Evolutionary conservation across 2,888 invertebrate species (phyloP).

Genomic region (Digitonthophagus gazella): DNA sequence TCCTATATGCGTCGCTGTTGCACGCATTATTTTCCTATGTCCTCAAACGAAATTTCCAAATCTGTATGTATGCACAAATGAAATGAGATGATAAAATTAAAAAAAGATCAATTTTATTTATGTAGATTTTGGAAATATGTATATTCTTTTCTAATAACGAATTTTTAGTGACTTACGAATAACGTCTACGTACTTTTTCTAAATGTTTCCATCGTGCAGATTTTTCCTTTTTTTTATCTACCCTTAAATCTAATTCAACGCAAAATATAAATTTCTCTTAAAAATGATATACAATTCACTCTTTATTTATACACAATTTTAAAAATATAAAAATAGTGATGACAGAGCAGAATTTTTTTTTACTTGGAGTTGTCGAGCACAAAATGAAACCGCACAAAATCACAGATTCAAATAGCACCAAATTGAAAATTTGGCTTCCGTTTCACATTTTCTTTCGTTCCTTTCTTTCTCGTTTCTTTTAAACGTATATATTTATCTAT

Average conservation of each 20-base stretch:
- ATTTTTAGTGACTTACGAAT: too few species aligned
- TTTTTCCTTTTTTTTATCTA: conserved; percentile 5
- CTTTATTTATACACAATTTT: conserved; percentile 23
- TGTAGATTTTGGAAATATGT: too few species aligned
- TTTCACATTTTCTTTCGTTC: conserved; percentile 23
- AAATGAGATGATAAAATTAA: too few species aligned
- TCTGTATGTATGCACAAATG: too few species aligned
- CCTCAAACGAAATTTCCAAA: too few species aligned
- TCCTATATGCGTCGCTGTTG: too few species aligned
- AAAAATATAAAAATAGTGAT: conserved; percentile 34
- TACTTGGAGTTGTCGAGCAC: background rate
- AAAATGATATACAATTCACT: conserved; percentile 28
- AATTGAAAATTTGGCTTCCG: conserved; percentile 50
- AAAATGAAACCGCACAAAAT: conserved; percentile 42
- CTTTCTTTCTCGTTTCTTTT: conserved; percentile 27
- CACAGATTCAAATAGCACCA: conserved; percentile 53
- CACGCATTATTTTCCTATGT: too few species aligned
- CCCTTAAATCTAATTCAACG: conserved; percentile 24
- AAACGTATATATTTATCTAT: conserved; percentile 34
- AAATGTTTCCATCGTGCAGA: background rate
- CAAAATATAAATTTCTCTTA: conserved; percentile 23
- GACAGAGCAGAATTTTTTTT: conserved; percentile 28
- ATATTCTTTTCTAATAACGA: too few species aligned
- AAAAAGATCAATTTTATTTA: too few species aligned
- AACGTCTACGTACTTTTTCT: background rate